Percentiles rank a stretch among this genome's conserved stretches.
Conservation (phyloP, 2,797 vertebrate species). For the Dromococcyx pavoninus region DNA sequence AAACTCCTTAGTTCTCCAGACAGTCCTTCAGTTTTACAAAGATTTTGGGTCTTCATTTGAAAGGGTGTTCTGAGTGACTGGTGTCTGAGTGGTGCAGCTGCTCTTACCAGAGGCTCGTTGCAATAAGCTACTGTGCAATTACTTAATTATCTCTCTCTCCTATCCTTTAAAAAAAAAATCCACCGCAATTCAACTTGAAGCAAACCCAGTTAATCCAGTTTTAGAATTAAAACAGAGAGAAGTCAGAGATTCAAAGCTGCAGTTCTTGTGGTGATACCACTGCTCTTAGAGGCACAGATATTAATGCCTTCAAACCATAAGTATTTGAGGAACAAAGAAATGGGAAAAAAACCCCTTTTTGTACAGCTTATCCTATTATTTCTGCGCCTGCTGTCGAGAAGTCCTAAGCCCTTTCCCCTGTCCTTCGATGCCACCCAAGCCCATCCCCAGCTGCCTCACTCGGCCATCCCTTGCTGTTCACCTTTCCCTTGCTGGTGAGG, state of each 20-base stretch:
- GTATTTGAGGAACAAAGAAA: conserved; percentile 22
- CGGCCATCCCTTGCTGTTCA: not conserved
- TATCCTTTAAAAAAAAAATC: conserved; percentile 21
- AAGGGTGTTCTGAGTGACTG: conserved; percentile 26
- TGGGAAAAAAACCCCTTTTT: not conserved
- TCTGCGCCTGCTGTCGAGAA: not conserved
- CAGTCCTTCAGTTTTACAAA: not conserved
- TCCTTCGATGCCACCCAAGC: not conserved
- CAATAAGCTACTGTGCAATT: conserved; percentile 64
- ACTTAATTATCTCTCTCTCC: conserved; percentile 60
- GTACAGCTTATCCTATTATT: not conserved
- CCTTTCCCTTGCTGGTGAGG: not conserved
- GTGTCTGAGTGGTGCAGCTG: conserved; percentile 47
- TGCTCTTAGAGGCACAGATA: not conserved
- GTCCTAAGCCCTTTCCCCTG: not conserved
- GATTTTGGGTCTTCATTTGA: conserved; percentile 30
- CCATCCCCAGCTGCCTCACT: not conserved
- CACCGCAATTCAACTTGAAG: conserved; percentile 32
- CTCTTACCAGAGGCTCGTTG: conserved; percentile 45
- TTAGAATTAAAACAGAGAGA: conserved; percentile 42
- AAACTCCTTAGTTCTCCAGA: conserved; percentile 2
- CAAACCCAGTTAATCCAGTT: conserved; percentile 56
- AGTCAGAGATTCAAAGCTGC: conserved; percentile 29
- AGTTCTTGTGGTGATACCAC: not conserved
- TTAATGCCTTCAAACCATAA: not conserved